Conservation (phyloP, 2,888 invertebrate genomes). For the Tuberolachnus salignus region DNA sequence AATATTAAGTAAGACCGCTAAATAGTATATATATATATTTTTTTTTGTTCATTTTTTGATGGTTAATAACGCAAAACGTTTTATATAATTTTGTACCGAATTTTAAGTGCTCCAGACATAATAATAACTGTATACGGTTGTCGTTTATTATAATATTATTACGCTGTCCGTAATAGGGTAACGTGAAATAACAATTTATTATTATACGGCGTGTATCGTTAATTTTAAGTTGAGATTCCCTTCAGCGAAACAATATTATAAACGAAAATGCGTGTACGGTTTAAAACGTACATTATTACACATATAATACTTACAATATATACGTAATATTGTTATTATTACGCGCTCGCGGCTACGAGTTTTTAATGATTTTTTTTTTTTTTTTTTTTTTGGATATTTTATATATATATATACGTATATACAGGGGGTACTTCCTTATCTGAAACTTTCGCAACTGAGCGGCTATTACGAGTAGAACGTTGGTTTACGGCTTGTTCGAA, state of each 20-base stretch:
- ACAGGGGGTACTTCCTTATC: too few species aligned
- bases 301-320: too few species aligned
- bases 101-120: constrained; percentile 35
- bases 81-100: constrained; percentile 27
- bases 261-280: too few species aligned
- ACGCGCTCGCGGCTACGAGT: neutral
- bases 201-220: neutral
- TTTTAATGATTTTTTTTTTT: neutral
- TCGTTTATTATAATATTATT: constrained; percentile 2
- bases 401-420: too few species aligned
- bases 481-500: too few species aligned
- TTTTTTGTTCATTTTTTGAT: constrained; percentile 3
- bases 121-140: neutral
- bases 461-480: too few species aligned
- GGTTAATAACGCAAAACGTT: constrained; percentile 36
- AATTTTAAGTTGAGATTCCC: constrained; percentile 1
- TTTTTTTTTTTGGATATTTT: too few species aligned
- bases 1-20: too few species aligned
- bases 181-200: constrained; percentile 13
- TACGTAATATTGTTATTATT: neutral
- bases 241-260: neutral
- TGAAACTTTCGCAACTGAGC: too few species aligned
- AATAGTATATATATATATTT: too few species aligned
- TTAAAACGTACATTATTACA: too few species aligned
- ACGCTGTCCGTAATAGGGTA: neutral